phyloP scores from a whole-genome alignment of 2,113 vertebrate species.

The Festucalex cinctus region DNA sequence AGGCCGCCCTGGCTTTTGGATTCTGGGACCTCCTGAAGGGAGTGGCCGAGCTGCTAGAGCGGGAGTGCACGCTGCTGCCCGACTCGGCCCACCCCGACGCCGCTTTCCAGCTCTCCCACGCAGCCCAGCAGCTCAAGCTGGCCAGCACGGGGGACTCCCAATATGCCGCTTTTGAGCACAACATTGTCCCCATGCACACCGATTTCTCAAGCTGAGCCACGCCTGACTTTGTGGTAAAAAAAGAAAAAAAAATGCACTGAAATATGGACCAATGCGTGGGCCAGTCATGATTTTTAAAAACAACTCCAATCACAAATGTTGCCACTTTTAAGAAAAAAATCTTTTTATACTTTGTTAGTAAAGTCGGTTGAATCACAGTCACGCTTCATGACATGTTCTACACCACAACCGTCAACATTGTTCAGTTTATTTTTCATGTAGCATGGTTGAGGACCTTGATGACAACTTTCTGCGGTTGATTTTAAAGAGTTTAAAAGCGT shows the following conservation, averaged over 20 bases:
- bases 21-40: conserved; percentile 95
- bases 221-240: not conserved
- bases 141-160: conserved; percentile 86
- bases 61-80: conserved; percentile 91
- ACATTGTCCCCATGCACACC: conserved; percentile 90
- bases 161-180: conserved; percentile 87
- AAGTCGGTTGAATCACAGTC: conserved; percentile 16
- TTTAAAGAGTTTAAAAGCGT: too few relatives aligned
- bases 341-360: conserved; percentile 2
- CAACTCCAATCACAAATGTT: not conserved
- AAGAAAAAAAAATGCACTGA: conserved; percentile 4
- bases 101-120: conserved; percentile 93
- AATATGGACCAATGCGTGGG: conserved; percentile 4
- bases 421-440: too few relatives aligned
- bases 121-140: conserved; percentile 91
- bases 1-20: conserved; percentile 92
- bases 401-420: too few relatives aligned
- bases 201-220: conserved; percentile 83
- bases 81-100: conserved; percentile 94
- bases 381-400: conserved; percentile 12
- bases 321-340: too few relatives aligned
- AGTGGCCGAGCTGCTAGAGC: conserved; percentile 90
- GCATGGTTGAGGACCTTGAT: too few relatives aligned
- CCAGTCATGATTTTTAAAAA: not conserved
- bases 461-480: too few relatives aligned